Percentiles rank a stretch among this genome's conserved stretches.
These are phyloP conservation scores for Oligia strigilis DNA, from an alignment of 2,888 invertebrate genomes.

Conservation along the genomic window DNA sequence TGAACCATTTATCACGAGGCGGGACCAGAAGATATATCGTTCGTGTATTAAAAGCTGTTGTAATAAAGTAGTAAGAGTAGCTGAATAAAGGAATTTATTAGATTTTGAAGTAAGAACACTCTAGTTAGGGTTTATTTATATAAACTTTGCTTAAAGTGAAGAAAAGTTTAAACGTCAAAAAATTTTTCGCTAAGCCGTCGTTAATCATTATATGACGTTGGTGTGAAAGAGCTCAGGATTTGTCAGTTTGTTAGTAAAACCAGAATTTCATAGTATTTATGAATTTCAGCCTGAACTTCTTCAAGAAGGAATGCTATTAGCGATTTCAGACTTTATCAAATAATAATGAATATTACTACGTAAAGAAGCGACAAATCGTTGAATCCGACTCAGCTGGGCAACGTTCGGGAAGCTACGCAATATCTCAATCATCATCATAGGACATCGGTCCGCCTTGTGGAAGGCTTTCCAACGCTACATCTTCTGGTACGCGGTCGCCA, in stretches of 20 bases:
- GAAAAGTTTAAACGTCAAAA: neutral
- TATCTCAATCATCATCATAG: neutral
- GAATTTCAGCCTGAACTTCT: neutral
- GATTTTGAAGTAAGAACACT: neutral
- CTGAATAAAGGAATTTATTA: constrained; percentile 25
- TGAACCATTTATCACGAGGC: constrained; percentile 42
- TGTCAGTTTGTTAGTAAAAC: neutral
- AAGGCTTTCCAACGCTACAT: neutral
- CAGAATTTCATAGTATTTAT: neutral
- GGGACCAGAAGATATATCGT: constrained; percentile 46
- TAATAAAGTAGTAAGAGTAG: constrained; percentile 24
- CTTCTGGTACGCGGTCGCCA: neutral
- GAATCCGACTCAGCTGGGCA: neutral
- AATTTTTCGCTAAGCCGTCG: neutral
- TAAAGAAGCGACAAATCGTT: neutral
- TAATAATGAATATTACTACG: too few relatives aligned
- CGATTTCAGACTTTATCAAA: neutral
- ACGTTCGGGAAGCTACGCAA: neutral
- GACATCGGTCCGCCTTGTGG: neutral
- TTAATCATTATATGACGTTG: neutral
- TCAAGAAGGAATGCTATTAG: too few relatives aligned
- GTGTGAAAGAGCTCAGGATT: neutral
- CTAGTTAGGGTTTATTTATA: neutral
- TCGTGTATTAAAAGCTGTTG: constrained; percentile 45
- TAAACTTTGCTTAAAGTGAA: neutral